Base-by-base conservation (phyloP, 1,140 invertebrate genomes). In the Neelides sp. region DNA sequence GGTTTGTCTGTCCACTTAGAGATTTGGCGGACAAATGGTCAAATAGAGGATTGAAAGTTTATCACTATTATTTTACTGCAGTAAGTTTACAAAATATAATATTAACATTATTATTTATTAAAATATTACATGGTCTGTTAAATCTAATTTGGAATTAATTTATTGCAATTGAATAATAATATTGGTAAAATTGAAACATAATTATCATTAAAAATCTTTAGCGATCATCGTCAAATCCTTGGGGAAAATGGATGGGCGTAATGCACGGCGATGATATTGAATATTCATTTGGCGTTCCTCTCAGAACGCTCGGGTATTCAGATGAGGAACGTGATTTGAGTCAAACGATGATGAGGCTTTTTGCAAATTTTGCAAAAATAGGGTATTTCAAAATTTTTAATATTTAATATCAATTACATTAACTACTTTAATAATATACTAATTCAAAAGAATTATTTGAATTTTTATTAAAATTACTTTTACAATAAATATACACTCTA, bases 231-330 rank as follows among this genome's bases (percentile, higher is more conserved):
- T 83, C 80, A 12, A 85, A 82, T 63, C 73, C 88, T 23, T 96
- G 91, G 92, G 89, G 87, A 19, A 78, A 88, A 64, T 96, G 92
- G 92, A 92, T 95, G 88, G 92, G 92, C 0, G 88, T 92, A 36
- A 82, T 96, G 76, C 92, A 97, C 63, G 92, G 85, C 4, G 90
- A 95, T 65, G 93, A 96, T 68, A 89, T 96, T 62, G 85, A 90
- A 67, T 95, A 92, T 68, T 82, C 93, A 42, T 96, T 96, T 63
- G 92, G 92, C 15, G 83, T 88, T 65, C 88, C 89, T 1, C 69
- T 92, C 47, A 54, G 8, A 2, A 20, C 3, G 10, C 4, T 13
- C 34, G 87, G 90, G 69, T 76, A 75, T 67, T 84, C 83, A 26
- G 75, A 78, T 5, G 74, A 78, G 36, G 90, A 93, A 68, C 75